Percentiles rank a stretch among this genome's conserved stretches.
phyloP scores from a whole-genome alignment of 2,888 invertebrate genomes.

The Cylindroiulus punctatus region DNA sequence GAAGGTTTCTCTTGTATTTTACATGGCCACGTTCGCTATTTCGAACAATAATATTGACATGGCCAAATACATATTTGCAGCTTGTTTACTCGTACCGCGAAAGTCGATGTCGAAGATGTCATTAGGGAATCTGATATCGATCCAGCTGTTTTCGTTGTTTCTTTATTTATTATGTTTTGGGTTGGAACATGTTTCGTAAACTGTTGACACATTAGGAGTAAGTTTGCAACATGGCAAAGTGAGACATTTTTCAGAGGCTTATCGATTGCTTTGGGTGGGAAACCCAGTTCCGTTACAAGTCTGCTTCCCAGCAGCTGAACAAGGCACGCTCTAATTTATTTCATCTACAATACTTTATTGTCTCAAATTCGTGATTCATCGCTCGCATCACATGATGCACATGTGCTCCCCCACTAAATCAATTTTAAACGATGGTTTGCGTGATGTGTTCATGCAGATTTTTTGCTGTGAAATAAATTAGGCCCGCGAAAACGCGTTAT shows the following conservation, averaged over 20 bases:
- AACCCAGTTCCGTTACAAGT: neutral
- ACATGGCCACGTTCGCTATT: neutral
- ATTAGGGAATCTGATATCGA: neutral
- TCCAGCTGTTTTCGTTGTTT: neutral
- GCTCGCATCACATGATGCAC: neutral
- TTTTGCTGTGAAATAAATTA: neutral
- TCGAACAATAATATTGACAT: neutral
- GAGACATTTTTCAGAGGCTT: neutral
- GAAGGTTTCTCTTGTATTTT: neutral
- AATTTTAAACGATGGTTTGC: constrained; percentile 9
- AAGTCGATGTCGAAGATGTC: neutral
- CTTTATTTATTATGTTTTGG: too few relatives aligned
- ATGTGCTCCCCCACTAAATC: neutral
- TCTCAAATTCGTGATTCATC: neutral
- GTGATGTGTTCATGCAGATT: neutral
- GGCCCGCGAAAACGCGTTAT: neutral
- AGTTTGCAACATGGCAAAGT: neutral
- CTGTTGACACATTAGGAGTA: neutral
- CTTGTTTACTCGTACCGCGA: neutral
- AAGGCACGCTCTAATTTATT: neutral
- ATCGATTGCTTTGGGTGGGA: neutral
- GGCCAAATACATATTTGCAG: neutral
- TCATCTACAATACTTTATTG: neutral
- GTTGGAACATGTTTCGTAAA: too few relatives aligned
- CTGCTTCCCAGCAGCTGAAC: neutral